These are phyloP conservation scores for Paramuricea clavata DNA, from an alignment of 92 coral and sea anemone genomes.

Conservation along the genomic window DNA sequence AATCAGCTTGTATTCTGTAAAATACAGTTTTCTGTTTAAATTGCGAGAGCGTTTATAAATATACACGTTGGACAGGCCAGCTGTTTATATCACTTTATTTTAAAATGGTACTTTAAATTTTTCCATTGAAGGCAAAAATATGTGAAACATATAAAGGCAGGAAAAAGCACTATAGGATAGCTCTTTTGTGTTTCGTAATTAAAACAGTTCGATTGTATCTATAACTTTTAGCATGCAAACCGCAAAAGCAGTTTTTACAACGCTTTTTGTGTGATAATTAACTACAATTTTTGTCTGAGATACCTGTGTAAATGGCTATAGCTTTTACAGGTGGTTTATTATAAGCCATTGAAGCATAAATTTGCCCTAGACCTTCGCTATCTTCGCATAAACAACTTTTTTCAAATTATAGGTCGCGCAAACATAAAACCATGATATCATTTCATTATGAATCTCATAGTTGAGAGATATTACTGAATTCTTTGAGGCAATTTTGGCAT, in stretches of 20 bases:
- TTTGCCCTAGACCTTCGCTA: constrained; percentile 5
- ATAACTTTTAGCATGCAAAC: constrained; percentile 2
- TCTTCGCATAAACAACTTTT: neutral
- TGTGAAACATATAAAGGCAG: neutral
- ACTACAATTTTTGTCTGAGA: constrained; percentile 4
- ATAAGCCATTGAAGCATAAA: neutral
- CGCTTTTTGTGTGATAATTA: neutral
- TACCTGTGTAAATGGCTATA: constrained; percentile 17
- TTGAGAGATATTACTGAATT: neutral
- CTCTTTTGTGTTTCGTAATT: neutral
- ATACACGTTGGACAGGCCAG: neutral
- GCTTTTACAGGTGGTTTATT: constrained; percentile 36
- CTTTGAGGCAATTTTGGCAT: neutral
- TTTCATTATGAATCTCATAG: neutral
- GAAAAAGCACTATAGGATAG: neutral
- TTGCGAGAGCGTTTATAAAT: neutral
- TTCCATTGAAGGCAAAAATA: no score
- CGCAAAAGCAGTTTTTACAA: constrained; percentile 5
- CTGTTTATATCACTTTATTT: neutral
- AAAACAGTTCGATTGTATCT: neutral
- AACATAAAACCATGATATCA: neutral
- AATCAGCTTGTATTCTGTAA: neutral
- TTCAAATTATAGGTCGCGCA: neutral
- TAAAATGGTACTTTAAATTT: neutral
- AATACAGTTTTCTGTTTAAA: neutral